phyloP scores from a whole-genome alignment of 2,888 invertebrate genomes.

The Germaria angustata region DNA sequence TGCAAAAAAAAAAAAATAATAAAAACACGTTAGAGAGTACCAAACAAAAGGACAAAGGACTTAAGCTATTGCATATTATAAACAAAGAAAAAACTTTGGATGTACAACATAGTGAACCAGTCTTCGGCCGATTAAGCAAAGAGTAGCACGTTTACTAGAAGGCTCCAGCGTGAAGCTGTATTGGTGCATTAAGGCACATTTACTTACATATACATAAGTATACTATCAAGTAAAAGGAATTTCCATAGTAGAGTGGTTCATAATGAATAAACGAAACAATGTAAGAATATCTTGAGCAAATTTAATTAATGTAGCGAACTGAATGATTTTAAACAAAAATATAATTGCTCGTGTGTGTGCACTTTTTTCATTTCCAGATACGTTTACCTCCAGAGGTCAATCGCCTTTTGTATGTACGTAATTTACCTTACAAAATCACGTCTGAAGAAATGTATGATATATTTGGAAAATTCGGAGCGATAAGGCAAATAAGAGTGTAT shows the following conservation, averaged over 20 bases:
- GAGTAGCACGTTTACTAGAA: constrained; percentile 13
- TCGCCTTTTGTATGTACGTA: constrained; percentile 96
- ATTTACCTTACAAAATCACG: constrained; percentile 99
- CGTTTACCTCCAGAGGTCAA: constrained; percentile 99
- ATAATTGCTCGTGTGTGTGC: no score
- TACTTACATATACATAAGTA: no score
- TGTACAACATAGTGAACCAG: constrained; percentile 13
- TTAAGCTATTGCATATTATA: constrained; percentile 49
- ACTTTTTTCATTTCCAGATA: constrained; percentile 86
- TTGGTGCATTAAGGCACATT: neutral
- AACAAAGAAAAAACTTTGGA: constrained; percentile 38
- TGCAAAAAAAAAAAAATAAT: neutral
- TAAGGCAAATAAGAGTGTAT: constrained; percentile 98
- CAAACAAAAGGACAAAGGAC: constrained; percentile 66
- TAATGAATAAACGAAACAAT: constrained; percentile 79
- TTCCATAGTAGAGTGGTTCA: neutral
- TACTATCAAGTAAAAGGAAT: neutral
- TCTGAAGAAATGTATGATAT: constrained; percentile 99
- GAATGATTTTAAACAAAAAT: no score
- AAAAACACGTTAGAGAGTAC: constrained; percentile 27
- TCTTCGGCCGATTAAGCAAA: constrained; percentile 22
- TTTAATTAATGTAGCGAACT: no score
- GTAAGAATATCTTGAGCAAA: no score
- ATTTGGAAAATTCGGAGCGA: constrained; percentile 99
- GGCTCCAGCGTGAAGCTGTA: neutral